phyloP scores from a whole-genome alignment of 2,113 vertebrate species.

The Labeo catla region DNA sequence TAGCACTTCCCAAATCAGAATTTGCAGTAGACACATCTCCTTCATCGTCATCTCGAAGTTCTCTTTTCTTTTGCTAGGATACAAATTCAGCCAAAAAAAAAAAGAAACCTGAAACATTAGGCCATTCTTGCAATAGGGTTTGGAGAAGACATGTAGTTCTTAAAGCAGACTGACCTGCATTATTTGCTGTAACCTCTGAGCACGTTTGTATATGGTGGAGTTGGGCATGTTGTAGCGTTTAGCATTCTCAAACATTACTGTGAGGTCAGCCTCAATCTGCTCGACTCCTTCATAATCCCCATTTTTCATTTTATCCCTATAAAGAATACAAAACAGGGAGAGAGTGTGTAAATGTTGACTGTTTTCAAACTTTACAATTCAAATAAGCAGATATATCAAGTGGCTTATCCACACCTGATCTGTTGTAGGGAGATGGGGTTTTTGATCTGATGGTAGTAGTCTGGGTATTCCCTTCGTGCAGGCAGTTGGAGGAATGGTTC shows the following conservation, averaged over 20 bases:
- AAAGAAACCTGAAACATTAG: background rate
- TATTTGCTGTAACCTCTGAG: constrained; percentile 93
- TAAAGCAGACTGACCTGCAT: constrained; percentile 83
- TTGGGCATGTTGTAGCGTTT: constrained; percentile 97
- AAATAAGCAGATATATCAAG: background rate
- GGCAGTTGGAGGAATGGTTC: constrained; percentile 96
- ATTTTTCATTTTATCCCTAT: constrained; percentile 92
- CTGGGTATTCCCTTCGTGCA: constrained; percentile 94
- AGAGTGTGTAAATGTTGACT: background rate
- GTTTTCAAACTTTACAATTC: background rate
- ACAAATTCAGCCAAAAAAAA: constrained; percentile 34
- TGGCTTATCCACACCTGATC: constrained; percentile 81
- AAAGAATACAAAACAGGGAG: background rate
- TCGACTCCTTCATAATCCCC: constrained; percentile 92
- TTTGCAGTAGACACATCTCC: constrained; percentile 89
- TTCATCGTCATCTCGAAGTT: constrained; percentile 91
- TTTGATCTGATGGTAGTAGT: constrained; percentile 99
- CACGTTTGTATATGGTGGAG: constrained; percentile 96
- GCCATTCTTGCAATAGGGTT: background rate
- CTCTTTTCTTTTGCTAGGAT: constrained; percentile 89
- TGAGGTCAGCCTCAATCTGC: constrained; percentile 91
- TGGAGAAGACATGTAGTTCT: background rate
- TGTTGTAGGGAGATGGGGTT: constrained; percentile 90
- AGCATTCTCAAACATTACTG: constrained; percentile 97
- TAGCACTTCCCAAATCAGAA: constrained; percentile 89